Evolutionary conservation across 2,113 vertebrate species (phyloP), one percentile per base, ranked within the genome.

Genomic region (Toxostoma redivivum): DNA sequence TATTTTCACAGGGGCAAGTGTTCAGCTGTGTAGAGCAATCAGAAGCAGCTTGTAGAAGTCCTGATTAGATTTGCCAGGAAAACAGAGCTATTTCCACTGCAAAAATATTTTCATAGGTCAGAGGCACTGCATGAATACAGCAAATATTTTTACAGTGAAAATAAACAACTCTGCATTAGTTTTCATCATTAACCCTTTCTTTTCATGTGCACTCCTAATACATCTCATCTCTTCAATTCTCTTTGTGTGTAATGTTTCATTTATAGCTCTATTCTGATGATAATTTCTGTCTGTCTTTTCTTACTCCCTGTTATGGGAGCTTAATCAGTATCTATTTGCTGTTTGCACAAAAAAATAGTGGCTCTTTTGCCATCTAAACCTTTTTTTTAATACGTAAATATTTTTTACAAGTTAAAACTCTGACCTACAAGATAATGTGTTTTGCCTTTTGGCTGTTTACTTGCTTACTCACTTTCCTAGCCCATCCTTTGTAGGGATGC

Each of bases 71-170:
- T 91, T 96, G 92, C 92, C 87, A 96, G 81, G 74, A 96, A 93
- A 88, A 94, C 79, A 81, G 84, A 96, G 67, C 92, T 96, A 86
- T 95, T 96, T 95, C 54, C 44, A 96, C 64, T 88, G 74, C 69
- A 90, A 93, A 95, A 96, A 94, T 97, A 94, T 95, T 96, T 95
- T 95, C 18, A 0, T 95, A 95, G 94, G 93, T 94, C 93, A 95
- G 37, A 95, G 79, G 81, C 87, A 90, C 67, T 86, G 74, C 87
- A 89, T 64, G 83, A 95, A 96, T 91, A 91, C 65, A 88, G 78
- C 81, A 94, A 94, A 96, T 96, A 92, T 95, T 95, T 95, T 95
- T 94, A 91, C 72, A 86, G 50, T 86, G 81, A 82, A 93, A 97
- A 95, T 83, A 96, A 95, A 89, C 85, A 94, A 86, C 57, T 87